Base-by-base conservation (phyloP, 2,113 vertebrate species). In the Clarias macrocephalus region DNA sequence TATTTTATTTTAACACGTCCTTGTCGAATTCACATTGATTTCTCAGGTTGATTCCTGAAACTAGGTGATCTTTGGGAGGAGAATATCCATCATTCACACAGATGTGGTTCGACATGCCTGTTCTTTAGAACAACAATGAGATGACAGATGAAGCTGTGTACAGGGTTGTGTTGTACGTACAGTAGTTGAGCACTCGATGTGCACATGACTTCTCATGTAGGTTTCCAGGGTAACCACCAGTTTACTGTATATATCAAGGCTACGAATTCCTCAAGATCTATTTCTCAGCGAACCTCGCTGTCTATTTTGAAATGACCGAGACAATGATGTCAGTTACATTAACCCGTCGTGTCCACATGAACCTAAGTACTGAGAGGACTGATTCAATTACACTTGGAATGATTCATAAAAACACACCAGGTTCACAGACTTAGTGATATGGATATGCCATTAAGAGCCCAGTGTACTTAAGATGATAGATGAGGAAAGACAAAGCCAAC, bases 1-100 rank as follows among this genome's bases (percentile, higher is more conserved):
- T 3, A 33, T 75, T 84, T 73, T 60, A 73, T 75, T 84, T 73
- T 60, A 73, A 75, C 56, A 75, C 68, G 5, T 73, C 66, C 66
- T 70, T 28, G 82, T 70, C 28, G 42, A 66, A n/a, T 77, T 79
- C 52, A 68, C 65, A 15, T n/a, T 68, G 2, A 68, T 72, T 87
- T 54, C 76, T 3, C 59, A 37, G 28, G 30, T 2, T 42, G 57
- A 84, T 75, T 84, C 83, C 68, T 73, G 54, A 72, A 33, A 13
- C 13, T 9, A 37, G 66, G 25, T 73, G 66, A 42, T 48, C 8
- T 57, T 80, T 59, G 11, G n/a, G 3, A 59, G 54, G 28, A 59
- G 48, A 65, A 48, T 48, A 48, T 48, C 48, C 1, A 8, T 48
- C 48, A 48, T 33, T 33, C 37, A 23, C 33, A 59, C 59, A 21